Evolutionary conservation across 2,113 vertebrate genomes (phyloP), one percentile per base, ranked within the genome.

Genomic region (Marmota flaviventris): DNA sequence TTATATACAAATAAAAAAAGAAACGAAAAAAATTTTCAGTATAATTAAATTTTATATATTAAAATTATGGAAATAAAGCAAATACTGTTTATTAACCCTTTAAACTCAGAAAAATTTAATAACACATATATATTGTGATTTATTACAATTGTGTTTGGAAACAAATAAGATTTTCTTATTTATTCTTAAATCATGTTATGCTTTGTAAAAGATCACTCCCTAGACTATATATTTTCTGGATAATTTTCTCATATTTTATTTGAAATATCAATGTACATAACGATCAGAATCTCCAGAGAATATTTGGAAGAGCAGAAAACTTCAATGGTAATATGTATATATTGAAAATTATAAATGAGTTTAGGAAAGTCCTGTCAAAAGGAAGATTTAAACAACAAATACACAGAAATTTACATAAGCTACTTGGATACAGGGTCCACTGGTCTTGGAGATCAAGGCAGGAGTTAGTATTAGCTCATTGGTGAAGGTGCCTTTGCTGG

Each of bases 41-140:
- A 73, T 29, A 37, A 32, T 58, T 18, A 77, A 70, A 88, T 42
- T 76, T 69, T 90, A 65, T 65, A 27, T 65, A 37, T 37, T 45
- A 20, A 85, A 70, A 81, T 42, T 76, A 69, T 84, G 16, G 14
- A 76, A 94, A 89, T 76, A 67, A 89, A 94, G 58, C 69, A 67
- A 67, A 89, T n/a, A 27, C 2, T 13, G 12, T 20, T 61, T n/a
- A n/a, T 67, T 67, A 87, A n/a, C 12, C 5, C 32, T 18, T 18
- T 77, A 18, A 69, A 48, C 17, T 48, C 63, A 8, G 29, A 37
- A 67, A 81, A 37, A 37, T 42, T 88, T 72, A 94, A 91, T n/a
- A 18, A 2, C 13, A 82, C 14, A 83, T 72, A 34, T 65, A 48
- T 17, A 39, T 77, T 53, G 45, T 7, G 12, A 67, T 2, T 84